Evolutionary conservation across 2,888 invertebrate species (phyloP), one percentile per base, ranked within the genome.

Genomic region (Agrenia bidenticulata): DNA sequence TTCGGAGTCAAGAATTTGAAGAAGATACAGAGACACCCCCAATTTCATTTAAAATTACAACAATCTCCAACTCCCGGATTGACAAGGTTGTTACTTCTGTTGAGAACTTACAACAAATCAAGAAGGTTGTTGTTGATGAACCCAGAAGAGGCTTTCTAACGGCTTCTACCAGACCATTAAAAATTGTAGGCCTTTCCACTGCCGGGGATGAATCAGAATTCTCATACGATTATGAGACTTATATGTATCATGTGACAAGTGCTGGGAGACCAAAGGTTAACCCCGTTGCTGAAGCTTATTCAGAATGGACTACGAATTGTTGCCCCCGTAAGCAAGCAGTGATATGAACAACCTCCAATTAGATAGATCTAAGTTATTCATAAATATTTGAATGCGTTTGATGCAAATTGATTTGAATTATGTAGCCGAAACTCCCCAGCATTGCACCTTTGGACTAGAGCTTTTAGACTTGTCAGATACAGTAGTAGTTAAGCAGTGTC

Each of bases 171-270:
- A 45, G 45, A 45, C 21, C n/a, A 4, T 19, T 45, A n/a, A 45
- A 19, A 7, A 9, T 9, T 7, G 4, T 19, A 4, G 45, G 21
- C 21, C n/a, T 19, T 45, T 19, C 45, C 4, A 45, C n/a, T 19
- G 21, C 45, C 17, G 45, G 7, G 21, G 21, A 19, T 7, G 45
- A 51, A 13, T 23, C 51, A 13, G 51, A 51, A 17, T 51, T 51
- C 24, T 51, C 23, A 2, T 51, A 51, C 13, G 51, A 51, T 13
- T 51, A 51, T 13, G 51, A 51, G 21, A 51, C 51, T 4, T 51
- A 51, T 23, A 51, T 51, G 51, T 45, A 19, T 45, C 21, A 51
- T 19, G 51, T 51, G 7, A 45, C 45, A 45, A 45, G 45, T 7
- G 21, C 15, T 45, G 21, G 15, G 4, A 45, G 7, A 7, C 4